Evolutionary conservation across 2,113 vertebrate genomes (phyloP).

Genomic region (Neotragus moschatus): DNA sequence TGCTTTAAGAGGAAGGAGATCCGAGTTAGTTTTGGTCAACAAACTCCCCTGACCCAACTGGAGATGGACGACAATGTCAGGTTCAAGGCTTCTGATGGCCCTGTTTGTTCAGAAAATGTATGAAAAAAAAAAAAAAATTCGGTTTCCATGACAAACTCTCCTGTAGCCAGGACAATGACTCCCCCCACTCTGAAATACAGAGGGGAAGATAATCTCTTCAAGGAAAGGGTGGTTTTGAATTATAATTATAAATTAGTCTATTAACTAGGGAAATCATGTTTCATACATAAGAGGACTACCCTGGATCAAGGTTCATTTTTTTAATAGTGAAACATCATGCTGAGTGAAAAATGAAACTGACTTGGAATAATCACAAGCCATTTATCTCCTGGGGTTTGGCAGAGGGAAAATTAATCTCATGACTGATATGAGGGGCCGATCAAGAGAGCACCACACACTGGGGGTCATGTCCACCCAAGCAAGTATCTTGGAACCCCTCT

Average conservation of each 20-base stretch:
- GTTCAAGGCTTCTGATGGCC: background rate
- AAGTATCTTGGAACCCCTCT: background rate
- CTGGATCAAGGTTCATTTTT: slow-evolving; percentile 52
- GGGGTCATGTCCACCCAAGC: background rate
- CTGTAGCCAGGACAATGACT: slow-evolving; percentile 1
- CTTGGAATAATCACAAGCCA: slow-evolving; percentile 25
- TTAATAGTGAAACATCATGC: slow-evolving; percentile 45
- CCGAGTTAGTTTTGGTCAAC: background rate
- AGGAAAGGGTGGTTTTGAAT: slow-evolving; percentile 53
- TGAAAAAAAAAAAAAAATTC: slow-evolving; percentile 25
- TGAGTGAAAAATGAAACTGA: slow-evolving; percentile 55
- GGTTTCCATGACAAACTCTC: slow-evolving; percentile 53
- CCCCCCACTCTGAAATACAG: background rate
- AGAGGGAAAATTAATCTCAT: slow-evolving; percentile 24
- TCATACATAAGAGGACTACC: slow-evolving; percentile 40
- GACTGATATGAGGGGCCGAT: background rate
- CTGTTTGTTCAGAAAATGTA: slow-evolving; percentile 29
- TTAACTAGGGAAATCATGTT: slow-evolving; percentile 44
- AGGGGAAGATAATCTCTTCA: background rate
- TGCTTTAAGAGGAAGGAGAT: background rate
- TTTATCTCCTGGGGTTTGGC: slow-evolving; percentile 21
- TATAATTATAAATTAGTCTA: slow-evolving; percentile 58
- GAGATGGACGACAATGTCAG: background rate
- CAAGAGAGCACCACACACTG: background rate
- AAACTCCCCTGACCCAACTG: background rate